These are phyloP conservation scores for Drosophila dives DNA, from an alignment of 2,888 invertebrate genomes.

Conservation along the genomic window DNA sequence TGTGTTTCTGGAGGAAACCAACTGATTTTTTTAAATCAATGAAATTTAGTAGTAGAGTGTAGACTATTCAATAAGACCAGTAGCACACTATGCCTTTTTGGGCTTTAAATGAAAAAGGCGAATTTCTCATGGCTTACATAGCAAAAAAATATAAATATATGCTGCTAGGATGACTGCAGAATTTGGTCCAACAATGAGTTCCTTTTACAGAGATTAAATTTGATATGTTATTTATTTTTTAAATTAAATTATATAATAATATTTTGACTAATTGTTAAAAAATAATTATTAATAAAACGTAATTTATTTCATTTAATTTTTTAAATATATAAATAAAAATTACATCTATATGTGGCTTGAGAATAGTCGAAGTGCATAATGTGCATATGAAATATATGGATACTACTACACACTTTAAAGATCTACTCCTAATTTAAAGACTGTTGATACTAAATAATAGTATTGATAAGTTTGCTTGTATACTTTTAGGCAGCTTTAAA, in stretches of 20 bases:
- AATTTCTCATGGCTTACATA: neutral
- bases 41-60: neutral
- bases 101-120: neutral
- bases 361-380: neutral
- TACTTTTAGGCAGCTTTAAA: constrained; percentile 17
- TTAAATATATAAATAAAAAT: neutral
- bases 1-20: neutral
- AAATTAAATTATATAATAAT: neutral
- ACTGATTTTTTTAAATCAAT: neutral
- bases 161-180: neutral
- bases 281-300: neutral
- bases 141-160: neutral
- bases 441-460: neutral
- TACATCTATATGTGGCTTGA: neutral
- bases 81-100: neutral
- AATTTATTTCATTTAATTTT: neutral
- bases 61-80: neutral
- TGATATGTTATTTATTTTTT: neutral
- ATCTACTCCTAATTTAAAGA: neutral
- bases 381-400: neutral
- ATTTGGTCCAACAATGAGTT: neutral
- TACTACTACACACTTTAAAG: neutral
- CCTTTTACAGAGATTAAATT: neutral
- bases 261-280: neutral
- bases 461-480: neutral